Percentiles rank a stretch among this genome's conserved stretches.
Evolutionary conservation across 1,140 invertebrate species (phyloP).

Genomic region (Zaprionus camerounensis): DNA sequence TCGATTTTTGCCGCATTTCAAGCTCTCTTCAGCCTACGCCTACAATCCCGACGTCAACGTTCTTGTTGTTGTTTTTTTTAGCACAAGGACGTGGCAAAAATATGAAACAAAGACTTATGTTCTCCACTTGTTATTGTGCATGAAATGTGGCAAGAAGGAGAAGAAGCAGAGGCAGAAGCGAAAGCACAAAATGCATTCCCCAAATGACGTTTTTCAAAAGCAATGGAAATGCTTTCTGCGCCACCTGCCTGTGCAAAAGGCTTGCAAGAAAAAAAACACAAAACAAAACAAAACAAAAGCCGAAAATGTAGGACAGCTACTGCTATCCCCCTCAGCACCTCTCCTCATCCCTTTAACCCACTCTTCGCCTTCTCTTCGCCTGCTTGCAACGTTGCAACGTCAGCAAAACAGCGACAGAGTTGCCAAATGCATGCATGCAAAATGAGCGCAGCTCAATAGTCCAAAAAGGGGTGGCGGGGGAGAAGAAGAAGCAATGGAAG

Average conservation of each 20-base stretch:
- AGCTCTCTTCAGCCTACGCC: slow-evolving; percentile 31
- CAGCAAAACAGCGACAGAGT: slow-evolving; percentile 73
- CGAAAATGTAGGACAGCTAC: slow-evolving; percentile 62
- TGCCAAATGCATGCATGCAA: slow-evolving; percentile 69
- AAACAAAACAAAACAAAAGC: slow-evolving; percentile 53
- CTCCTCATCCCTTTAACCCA: not conserved
- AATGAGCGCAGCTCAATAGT: slow-evolving; percentile 60
- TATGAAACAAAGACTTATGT: slow-evolving; percentile 46
- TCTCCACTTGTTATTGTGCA: slow-evolving; percentile 61
- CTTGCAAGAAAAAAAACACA: slow-evolving; percentile 41
- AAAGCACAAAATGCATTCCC: slow-evolving; percentile 60
- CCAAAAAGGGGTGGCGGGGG: not conserved
- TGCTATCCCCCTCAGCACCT: slow-evolving; percentile 29
- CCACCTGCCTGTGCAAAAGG: slow-evolving; percentile 66
- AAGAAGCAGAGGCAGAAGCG: slow-evolving; percentile 15
- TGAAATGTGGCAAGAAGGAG: slow-evolving; percentile 51
- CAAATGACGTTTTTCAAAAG: slow-evolving; percentile 44
- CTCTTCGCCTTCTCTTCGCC: not conserved
- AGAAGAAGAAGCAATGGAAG: not conserved
- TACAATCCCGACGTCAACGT: slow-evolving; percentile 3
- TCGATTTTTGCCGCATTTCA: slow-evolving; percentile 67
- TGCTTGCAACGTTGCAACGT: slow-evolving; percentile 23
- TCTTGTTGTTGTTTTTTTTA: slow-evolving; percentile 66
- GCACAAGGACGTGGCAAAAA: slow-evolving; percentile 73
- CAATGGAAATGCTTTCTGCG: slow-evolving; percentile 46